phyloP scores from a whole-genome alignment of 92 coral and sea anemone species.

The Bergia sp. region DNA sequence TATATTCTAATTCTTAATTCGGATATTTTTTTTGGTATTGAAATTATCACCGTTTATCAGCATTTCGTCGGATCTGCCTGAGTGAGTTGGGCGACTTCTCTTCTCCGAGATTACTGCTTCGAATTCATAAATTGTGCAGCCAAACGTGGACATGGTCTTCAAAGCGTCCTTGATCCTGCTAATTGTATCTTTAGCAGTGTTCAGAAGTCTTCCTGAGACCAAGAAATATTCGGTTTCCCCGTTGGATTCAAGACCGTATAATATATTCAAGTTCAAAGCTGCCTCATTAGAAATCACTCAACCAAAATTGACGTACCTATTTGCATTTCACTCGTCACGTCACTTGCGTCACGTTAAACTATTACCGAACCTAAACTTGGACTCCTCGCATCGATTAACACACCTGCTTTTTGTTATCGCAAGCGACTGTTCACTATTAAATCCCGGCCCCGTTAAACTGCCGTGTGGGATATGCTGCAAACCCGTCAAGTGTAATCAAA shows the following conservation, averaged over 20 bases:
- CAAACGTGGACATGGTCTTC: conserved; percentile 26
- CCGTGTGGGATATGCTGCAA: conserved; percentile 15
- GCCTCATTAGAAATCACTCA: conserved; percentile 27
- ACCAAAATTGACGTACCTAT: conserved; percentile 8
- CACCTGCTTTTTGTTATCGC: neutral
- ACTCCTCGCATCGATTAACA: neutral
- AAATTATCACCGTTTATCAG: neutral
- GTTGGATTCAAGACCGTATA: neutral
- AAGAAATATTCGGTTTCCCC: neutral
- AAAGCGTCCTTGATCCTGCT: conserved; percentile 26
- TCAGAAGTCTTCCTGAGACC: conserved; percentile 6
- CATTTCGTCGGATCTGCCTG: conserved; percentile 26
- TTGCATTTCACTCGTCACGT: conserved; percentile 16
- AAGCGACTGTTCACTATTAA: conserved; percentile 15
- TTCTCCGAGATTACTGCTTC: neutral
- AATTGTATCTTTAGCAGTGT: neutral
- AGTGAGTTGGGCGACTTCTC: neutral
- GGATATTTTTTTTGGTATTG: too few species aligned
- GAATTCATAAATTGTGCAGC: conserved; percentile 21
- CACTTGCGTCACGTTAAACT: neutral
- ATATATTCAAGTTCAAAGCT: conserved; percentile 19
- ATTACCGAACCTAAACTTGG: conserved; percentile 1
- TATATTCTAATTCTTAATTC: too few species aligned
- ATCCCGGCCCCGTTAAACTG: conserved; percentile 33
- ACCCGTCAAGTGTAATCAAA: conserved; percentile 31